A percentile compares a stretch with the other conserved stretches of the same genome.
Conservation (phyloP, 2,797 vertebrate genomes). For the Lates japonicus region DNA sequence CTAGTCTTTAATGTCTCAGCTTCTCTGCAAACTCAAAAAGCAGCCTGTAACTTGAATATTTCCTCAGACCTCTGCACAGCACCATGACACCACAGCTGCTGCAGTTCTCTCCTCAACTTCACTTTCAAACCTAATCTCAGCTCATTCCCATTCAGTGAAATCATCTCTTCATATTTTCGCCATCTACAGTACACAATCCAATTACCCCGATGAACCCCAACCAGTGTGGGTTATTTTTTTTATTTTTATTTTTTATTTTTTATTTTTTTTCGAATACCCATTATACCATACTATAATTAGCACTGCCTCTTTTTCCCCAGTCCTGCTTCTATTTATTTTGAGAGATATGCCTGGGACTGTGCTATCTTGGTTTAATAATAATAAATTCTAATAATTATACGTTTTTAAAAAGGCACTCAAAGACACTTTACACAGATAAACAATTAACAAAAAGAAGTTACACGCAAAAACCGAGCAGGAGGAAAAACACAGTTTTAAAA, state of each 20-base stretch:
- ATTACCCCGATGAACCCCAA: neutral
- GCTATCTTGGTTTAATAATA: constrained; percentile 3
- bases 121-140: neutral
- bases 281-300: constrained; percentile 14
- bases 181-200: neutral
- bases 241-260: neutral
- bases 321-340: constrained; percentile 14
- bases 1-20: constrained; percentile 41
- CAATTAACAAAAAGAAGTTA: neutral
- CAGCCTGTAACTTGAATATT: constrained; percentile 4
- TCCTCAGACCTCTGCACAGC: constrained; percentile 22
- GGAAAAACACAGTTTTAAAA: neutral
- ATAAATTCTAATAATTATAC: neutral
- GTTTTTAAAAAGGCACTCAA: neutral
- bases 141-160: constrained; percentile 27
- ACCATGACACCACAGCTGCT: constrained; percentile 18
- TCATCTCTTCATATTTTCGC: constrained; percentile 22
- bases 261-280: constrained; percentile 5
- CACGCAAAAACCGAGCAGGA: neutral
- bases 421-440: neutral
- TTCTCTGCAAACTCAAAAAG: constrained; percentile 24
- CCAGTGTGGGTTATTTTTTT: neutral
- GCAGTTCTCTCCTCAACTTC: neutral
- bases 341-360: neutral
- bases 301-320: no score